Conservation (phyloP, 2,888 invertebrate genomes). For the Pseudococcus viburni region DNA sequence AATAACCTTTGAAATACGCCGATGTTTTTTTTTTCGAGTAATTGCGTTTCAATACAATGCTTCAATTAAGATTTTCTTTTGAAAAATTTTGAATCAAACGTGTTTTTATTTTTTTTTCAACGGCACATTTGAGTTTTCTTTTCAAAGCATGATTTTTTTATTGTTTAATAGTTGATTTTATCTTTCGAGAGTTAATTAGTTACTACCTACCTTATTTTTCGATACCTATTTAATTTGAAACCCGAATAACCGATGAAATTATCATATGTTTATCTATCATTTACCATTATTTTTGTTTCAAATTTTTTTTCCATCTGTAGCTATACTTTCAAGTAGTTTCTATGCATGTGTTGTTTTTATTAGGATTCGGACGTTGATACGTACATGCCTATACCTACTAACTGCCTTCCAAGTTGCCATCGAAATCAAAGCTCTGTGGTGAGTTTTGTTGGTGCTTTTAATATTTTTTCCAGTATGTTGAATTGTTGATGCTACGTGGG, state of each 20-base stretch:
- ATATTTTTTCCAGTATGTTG: constrained; percentile 2
- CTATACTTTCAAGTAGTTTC: constrained; percentile 33
- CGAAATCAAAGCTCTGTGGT: constrained; percentile 80
- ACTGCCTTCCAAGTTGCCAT: constrained; percentile 69
- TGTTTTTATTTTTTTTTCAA: background rate
- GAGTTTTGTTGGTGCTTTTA: constrained; percentile 72
- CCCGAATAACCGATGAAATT: background rate
- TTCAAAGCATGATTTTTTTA: constrained; percentile 24
- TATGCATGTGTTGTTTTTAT: constrained; percentile 67
- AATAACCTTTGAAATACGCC: constrained; percentile 10
- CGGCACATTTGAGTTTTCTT: constrained; percentile 14
- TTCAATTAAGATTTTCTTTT: background rate
- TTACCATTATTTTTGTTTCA: background rate
- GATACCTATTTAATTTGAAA: background rate
- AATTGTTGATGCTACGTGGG: background rate
- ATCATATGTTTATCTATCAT: background rate
- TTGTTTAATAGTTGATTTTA: background rate
- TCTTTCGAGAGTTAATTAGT: constrained; percentile 24
- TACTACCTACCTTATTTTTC: background rate
- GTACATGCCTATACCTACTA: constrained; percentile 70
- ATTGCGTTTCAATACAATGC: background rate
- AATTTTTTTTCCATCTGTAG: constrained; percentile 5
- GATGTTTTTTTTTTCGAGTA: constrained; percentile 36
- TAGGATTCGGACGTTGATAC: constrained; percentile 69
- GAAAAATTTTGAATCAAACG: background rate